Evolutionary conservation across 2,113 vertebrate species (phyloP).

Genomic region (Bos taurus): DNA sequence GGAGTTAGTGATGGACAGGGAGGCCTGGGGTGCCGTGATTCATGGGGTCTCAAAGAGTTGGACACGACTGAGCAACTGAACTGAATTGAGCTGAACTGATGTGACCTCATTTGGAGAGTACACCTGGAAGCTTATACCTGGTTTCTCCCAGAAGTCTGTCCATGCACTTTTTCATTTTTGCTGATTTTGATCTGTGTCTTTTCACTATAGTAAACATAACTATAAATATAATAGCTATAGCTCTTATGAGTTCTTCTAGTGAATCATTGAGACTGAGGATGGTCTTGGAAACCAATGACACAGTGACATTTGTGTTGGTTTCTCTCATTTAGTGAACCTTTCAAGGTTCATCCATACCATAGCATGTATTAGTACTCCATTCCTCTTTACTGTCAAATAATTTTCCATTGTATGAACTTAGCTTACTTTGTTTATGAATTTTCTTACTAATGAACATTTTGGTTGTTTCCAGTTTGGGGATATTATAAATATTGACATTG

Average conservation of each 20-base stretch:
- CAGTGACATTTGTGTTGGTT: background rate
- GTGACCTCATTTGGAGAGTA: background rate
- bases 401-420: background rate
- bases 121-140: background rate
- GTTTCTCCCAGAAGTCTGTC: background rate
- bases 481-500: background rate
- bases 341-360: background rate
- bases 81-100: background rate
- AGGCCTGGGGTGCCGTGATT: too few species aligned
- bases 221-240: background rate
- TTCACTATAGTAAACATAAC: background rate
- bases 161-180: background rate
- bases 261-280: background rate
- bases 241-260: background rate
- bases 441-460: background rate
- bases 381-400: background rate
- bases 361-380: background rate
- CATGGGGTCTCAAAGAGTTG: too few species aligned
- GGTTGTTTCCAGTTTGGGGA: background rate
- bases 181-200: background rate
- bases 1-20: too few species aligned
- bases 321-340: background rate
- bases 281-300: background rate
- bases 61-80: too few species aligned
- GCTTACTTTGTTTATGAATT: background rate